Evolutionary conservation across 2,888 invertebrate species (phyloP).

Genomic region (Eristalinus aeneus): DNA sequence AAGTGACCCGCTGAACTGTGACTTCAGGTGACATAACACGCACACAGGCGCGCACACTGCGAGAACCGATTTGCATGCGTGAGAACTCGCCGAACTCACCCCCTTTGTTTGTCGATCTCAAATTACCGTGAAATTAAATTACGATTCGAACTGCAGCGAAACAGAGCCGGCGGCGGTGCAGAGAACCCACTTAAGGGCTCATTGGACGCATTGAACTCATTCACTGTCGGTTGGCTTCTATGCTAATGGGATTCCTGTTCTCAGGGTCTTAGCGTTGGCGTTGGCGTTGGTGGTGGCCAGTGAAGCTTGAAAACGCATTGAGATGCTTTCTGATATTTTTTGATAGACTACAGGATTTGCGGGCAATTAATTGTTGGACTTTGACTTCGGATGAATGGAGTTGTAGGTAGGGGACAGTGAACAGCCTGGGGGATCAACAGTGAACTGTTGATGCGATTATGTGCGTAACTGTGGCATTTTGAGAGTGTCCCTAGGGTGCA

Average conservation of each 20-base stretch:
- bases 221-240: conserved; percentile 23
- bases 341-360: conserved; percentile 69
- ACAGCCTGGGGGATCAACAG: not conserved
- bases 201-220: conserved; percentile 26
- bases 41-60: not conserved
- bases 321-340: conserved; percentile 47
- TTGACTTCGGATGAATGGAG: conserved; percentile 38
- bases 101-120: conserved; percentile 69
- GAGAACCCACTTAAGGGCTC: conserved; percentile 41
- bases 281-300: conserved; percentile 9
- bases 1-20: conserved; percentile 52
- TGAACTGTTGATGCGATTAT: conserved; percentile 30
- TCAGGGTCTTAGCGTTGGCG: conserved; percentile 20
- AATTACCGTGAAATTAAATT: conserved; percentile 71
- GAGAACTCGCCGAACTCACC: conserved; percentile 51
- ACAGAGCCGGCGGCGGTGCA: conserved; percentile 22
- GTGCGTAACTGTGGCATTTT: conserved; percentile 31
- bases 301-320: conserved; percentile 66
- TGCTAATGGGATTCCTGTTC: conserved; percentile 52
- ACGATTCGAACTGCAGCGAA: conserved; percentile 53
- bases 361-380: conserved; percentile 67
- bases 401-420: conserved; percentile 29
- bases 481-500: not conserved
- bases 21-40: conserved; percentile 55
- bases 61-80: conserved; percentile 58